Conservation (phyloP, 2,888 invertebrate genomes). For the Eupithecia tripunctaria region DNA sequence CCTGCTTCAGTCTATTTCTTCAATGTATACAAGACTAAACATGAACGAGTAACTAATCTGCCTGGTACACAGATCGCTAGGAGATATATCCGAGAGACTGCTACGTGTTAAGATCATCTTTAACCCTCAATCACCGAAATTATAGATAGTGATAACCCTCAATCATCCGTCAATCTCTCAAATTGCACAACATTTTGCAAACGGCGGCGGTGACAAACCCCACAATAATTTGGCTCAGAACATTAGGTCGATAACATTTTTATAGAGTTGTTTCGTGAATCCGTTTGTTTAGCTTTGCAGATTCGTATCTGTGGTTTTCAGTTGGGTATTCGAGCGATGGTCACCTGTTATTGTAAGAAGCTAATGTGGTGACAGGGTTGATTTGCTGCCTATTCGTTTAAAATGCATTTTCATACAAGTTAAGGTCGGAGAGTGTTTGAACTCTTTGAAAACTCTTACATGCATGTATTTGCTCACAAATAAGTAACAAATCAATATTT, state of each 20-base stretch:
- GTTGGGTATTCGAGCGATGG: neutral
- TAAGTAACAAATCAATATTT: too few species aligned
- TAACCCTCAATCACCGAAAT: constrained; percentile 1
- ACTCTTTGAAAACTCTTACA: too few species aligned
- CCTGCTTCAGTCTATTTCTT: too few species aligned
- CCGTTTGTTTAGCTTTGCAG: neutral
- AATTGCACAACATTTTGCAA: constrained; percentile 45
- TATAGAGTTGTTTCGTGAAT: constrained; percentile 10
- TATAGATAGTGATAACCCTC: neutral
- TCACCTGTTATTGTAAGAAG: neutral
- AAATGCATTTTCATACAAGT: neutral
- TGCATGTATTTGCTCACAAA: too few species aligned
- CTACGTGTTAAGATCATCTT: neutral
- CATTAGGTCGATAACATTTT: constrained; percentile 33
- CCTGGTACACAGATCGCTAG: too few species aligned
- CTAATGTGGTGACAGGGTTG: neutral
- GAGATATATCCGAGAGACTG: too few species aligned
- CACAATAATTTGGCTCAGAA: constrained; percentile 35
- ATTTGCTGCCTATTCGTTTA: neutral
- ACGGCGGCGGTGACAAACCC: constrained; percentile 30
- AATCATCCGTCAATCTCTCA: constrained; percentile 3
- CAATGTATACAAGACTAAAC: too few species aligned
- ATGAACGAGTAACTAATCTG: too few species aligned
- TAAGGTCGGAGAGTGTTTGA: neutral
- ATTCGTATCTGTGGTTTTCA: neutral